Evolutionary conservation across 1,140 invertebrate genomes (phyloP).

Genomic region (Psilanteris sp.): DNA sequence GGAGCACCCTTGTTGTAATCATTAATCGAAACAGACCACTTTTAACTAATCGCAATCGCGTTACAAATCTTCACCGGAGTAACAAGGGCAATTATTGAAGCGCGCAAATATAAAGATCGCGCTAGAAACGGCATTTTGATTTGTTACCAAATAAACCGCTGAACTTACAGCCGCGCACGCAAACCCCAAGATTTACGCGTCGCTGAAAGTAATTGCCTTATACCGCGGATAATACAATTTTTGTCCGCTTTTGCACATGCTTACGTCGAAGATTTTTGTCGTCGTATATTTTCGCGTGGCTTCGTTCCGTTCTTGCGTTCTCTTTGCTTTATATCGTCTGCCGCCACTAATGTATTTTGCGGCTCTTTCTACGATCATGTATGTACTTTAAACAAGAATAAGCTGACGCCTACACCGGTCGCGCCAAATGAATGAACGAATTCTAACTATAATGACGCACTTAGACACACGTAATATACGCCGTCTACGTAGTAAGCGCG

Average conservation of each 20-base stretch:
- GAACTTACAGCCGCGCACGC: no score
- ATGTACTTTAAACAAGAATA: constrained; percentile 47
- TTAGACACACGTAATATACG: constrained; percentile 28
- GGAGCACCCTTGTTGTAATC: no score
- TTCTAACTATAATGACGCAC: constrained; percentile 54
- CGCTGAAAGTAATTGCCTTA: no score
- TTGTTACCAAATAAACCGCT: no score
- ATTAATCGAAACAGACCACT: no score
- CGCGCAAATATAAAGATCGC: no score
- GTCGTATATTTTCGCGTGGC: constrained; percentile 25
- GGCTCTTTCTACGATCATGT: constrained; percentile 38
- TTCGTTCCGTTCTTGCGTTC: constrained; percentile 11
- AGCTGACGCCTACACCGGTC: constrained; percentile 46
- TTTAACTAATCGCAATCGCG: no score
- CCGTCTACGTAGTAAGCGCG: constrained; percentile 14
- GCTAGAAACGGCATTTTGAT: no score
- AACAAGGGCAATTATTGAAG: no score
- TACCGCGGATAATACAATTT: constrained; percentile 4
- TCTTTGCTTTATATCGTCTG: constrained; percentile 26
- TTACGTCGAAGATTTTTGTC: constrained; percentile 8
- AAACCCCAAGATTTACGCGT: no score
- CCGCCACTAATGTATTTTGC: constrained; percentile 44
- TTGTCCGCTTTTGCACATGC: not conserved
- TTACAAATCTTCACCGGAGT: no score
- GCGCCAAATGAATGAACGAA: constrained; percentile 55